These are phyloP conservation scores for Coendou prehensilis DNA, from an alignment of 2,797 vertebrate species.

Conservation along the genomic window DNA sequence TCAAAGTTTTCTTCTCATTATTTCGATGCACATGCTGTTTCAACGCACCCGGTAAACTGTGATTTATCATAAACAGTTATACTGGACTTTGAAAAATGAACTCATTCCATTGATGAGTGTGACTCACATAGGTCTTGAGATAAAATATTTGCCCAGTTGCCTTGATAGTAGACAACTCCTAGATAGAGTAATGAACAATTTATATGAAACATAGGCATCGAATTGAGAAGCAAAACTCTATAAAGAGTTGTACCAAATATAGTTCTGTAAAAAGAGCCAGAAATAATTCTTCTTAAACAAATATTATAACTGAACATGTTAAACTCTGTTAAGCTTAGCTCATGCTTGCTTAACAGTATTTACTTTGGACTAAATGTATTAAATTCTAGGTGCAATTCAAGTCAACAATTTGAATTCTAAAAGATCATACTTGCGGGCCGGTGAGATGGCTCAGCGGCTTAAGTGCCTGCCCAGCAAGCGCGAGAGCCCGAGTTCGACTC, in stretches of 20 bases:
- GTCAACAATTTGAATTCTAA: slow-evolving; percentile 80
- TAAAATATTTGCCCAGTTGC: slow-evolving; percentile 43
- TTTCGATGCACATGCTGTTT: neutral
- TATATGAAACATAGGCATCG: slow-evolving; percentile 18
- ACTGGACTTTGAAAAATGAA: slow-evolving; percentile 59
- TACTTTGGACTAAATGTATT: slow-evolving; percentile 76
- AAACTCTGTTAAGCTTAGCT: slow-evolving; percentile 80
- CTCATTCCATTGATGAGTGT: slow-evolving; percentile 41
- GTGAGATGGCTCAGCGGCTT: too few relatives aligned
- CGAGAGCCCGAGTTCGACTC: too few relatives aligned
- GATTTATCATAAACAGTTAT: slow-evolving; percentile 13
- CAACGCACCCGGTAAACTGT: neutral
- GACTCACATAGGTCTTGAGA: slow-evolving; percentile 28
- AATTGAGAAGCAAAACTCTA: slow-evolving; percentile 65
- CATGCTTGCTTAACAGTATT: slow-evolving; percentile 81
- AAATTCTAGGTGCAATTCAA: slow-evolving; percentile 77
- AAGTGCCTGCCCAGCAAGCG: too few relatives aligned
- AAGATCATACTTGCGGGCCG: slow-evolving; percentile 54
- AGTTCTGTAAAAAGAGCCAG: slow-evolving; percentile 72
- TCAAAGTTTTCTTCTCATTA: neutral
- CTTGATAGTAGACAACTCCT: slow-evolving; percentile 15
- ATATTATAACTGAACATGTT: slow-evolving; percentile 81
- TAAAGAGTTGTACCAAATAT: slow-evolving; percentile 67
- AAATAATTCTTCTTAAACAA: slow-evolving; percentile 83
- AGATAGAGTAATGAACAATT: slow-evolving; percentile 50